These are phyloP conservation scores for Heliocidaris erythrogramma DNA, from an alignment of 35 echinoderm and acorn worm genomes.

Conservation along the genomic window DNA sequence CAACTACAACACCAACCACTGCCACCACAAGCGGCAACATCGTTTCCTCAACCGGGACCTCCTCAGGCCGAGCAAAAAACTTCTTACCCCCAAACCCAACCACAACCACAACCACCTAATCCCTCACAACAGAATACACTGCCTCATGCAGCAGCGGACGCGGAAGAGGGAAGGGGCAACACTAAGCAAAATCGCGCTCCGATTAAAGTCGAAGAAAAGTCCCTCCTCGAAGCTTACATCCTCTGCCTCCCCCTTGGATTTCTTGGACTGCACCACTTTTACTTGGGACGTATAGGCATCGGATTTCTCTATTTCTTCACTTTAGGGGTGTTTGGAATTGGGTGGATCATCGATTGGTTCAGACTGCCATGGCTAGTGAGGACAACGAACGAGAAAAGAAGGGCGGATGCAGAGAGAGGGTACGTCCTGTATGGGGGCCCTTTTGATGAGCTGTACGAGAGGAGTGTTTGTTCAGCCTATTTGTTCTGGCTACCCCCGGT, in stretches of 20 bases:
- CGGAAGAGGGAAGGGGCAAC: background rate
- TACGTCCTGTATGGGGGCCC: conserved; percentile 23
- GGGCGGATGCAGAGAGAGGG: conserved; percentile 25
- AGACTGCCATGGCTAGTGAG: conserved; percentile 58
- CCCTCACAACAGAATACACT: background rate
- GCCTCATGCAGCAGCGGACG: background rate
- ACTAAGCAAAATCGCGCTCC: background rate
- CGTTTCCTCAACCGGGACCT: background rate
- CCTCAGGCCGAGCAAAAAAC: too few relatives aligned
- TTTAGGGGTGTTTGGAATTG: conserved; percentile 55
- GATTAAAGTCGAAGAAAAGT: conserved; percentile 47
- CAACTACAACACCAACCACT: background rate
- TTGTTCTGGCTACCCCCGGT: conserved; percentile 22
- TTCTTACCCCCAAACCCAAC: too few relatives aligned
- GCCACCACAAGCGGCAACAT: background rate
- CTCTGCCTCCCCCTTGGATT: conserved; percentile 49
- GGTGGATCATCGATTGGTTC: conserved; percentile 59
- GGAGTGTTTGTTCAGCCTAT: background rate
- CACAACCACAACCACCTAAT: too few relatives aligned
- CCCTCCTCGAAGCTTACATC: conserved; percentile 51
- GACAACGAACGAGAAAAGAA: conserved; percentile 50
- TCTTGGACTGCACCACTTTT: conserved; percentile 76
- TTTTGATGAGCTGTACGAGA: conserved; percentile 26
- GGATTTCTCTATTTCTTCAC: conserved; percentile 68
- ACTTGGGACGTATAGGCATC: conserved; percentile 60